These are phyloP conservation scores for Tyto alba DNA, from an alignment of 2,113 vertebrate genomes.

Conservation along the genomic window DNA sequence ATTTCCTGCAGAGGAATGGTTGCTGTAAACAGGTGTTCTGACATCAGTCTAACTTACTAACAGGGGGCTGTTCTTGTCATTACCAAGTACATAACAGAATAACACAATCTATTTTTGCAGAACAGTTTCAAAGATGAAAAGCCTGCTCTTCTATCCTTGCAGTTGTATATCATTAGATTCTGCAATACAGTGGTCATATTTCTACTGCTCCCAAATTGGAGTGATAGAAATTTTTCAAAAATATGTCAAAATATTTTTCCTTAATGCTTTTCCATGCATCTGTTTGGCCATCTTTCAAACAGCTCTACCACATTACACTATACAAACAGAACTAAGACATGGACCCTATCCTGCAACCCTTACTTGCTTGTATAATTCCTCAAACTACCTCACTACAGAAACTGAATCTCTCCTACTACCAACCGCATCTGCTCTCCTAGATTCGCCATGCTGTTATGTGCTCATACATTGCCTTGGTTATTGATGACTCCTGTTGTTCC, in stretches of 20 bases:
- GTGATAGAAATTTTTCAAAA: background rate
- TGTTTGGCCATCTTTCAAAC: background rate
- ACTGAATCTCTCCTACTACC: background rate
- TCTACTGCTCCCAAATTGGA: background rate
- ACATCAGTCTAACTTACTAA: background rate
- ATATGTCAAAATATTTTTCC: background rate
- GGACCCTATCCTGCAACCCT: background rate
- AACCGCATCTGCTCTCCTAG: background rate
- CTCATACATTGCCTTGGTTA: background rate
- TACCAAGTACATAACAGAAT: background rate
- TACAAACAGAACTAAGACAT: background rate
- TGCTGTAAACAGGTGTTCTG: background rate
- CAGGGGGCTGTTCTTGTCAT: background rate
- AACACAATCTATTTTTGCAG: background rate
- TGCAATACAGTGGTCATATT: background rate
- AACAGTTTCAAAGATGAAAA: background rate
- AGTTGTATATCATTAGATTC: background rate
- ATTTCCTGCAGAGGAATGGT: background rate
- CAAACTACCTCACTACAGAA: background rate
- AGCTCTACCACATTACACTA: background rate
- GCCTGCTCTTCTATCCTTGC: background rate
- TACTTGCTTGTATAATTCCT: background rate
- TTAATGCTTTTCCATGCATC: background rate
- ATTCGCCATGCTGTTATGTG: background rate
- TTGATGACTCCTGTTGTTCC: background rate